These are phyloP conservation scores for Caenorhabditis plicata DNA, from an alignment of 2,888 invertebrate genomes.

Conservation along the genomic window DNA sequence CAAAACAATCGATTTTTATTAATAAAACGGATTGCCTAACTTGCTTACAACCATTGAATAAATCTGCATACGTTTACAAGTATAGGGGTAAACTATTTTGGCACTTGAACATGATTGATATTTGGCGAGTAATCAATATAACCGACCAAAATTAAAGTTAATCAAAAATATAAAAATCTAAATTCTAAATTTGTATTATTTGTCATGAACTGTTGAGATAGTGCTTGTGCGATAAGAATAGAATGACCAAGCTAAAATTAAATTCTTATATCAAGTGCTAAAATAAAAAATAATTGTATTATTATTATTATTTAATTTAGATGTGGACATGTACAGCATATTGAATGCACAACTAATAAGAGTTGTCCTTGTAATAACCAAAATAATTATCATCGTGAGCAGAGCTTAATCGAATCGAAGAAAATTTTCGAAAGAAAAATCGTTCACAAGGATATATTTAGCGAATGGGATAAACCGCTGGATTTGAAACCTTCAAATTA, in stretches of 20 bases:
- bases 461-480: conserved; percentile 17
- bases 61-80: conserved; percentile 34
- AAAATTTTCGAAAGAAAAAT: no score
- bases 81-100: no score
- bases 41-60: conserved; percentile 17
- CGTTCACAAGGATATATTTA: conserved; percentile 22
- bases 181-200: not conserved
- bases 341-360: conserved; percentile 35
- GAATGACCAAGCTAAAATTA: no score
- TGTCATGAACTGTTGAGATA: no score
- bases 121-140: no score
- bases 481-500: conserved; percentile 16
- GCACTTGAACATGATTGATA: no score
- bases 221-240: no score
- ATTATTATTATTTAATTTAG: conserved; percentile 20
- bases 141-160: no score
- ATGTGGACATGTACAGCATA: conserved; percentile 43
- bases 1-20: conserved; percentile 5
- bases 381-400: no score
- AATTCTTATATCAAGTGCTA: not conserved
- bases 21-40: conserved; percentile 15
- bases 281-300: no score
- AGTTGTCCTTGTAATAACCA: conserved; percentile 11
- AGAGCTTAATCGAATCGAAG: no score
- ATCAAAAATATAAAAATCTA: no score